These are phyloP conservation scores for Odontamblyopus rebecca DNA, from an alignment of 2,797 vertebrate species.

Conservation along the genomic window DNA sequence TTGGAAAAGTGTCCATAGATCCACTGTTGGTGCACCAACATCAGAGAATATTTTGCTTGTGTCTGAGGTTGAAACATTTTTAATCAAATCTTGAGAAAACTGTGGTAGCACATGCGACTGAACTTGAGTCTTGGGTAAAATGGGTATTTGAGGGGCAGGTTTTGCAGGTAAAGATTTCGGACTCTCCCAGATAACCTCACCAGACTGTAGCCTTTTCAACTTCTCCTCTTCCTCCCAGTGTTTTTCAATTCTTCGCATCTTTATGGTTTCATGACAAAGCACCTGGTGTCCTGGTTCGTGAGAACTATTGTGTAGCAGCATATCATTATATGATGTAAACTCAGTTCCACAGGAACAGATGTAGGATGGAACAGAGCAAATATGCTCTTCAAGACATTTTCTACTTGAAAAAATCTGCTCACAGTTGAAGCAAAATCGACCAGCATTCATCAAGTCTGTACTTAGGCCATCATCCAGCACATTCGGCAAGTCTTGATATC, in stretches of 20 bases:
- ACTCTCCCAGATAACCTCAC: constrained; percentile 52
- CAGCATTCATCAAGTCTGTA: constrained; percentile 35
- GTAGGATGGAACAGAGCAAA: constrained; percentile 56
- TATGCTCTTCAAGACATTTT: constrained; percentile 63
- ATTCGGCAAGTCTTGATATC: constrained; percentile 10
- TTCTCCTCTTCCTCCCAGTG: constrained; percentile 53
- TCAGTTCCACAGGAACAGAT: constrained; percentile 77
- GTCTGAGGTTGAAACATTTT: constrained; percentile 23
- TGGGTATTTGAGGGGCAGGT: constrained; percentile 10
- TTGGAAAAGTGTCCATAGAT: constrained; percentile 74
- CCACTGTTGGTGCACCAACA: constrained; percentile 63
- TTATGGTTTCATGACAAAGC: constrained; percentile 61
- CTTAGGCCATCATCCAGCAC: constrained; percentile 23
- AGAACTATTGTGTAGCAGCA: constrained; percentile 63
- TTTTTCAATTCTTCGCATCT: constrained; percentile 60
- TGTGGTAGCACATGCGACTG: constrained; percentile 12
- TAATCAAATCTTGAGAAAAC: constrained; percentile 3
- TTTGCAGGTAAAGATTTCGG: constrained; percentile 23
- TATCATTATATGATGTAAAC: constrained; percentile 62
- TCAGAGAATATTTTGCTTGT: constrained; percentile 44
- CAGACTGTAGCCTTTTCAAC: constrained; percentile 52
- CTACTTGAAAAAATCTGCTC: constrained; percentile 67
- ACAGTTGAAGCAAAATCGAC: constrained; percentile 69
- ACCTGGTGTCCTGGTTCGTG: constrained; percentile 69
- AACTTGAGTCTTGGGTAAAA: constrained; percentile 15